Evolutionary conservation across 23 tunicate genomes (phyloP).

Genomic region (Ascidia mentula): DNA sequence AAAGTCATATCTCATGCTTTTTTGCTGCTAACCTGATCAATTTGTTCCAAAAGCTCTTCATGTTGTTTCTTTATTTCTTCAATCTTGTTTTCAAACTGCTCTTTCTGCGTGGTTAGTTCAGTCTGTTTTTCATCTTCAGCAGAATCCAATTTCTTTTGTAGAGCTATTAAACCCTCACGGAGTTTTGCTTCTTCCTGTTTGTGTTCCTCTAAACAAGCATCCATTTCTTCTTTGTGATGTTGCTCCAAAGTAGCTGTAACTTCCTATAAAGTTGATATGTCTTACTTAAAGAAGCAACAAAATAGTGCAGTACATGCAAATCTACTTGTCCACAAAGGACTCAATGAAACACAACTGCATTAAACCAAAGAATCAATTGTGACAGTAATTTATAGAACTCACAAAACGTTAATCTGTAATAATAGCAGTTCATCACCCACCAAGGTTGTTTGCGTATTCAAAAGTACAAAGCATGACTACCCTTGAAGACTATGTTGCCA

Average conservation of each 20-base stretch:
- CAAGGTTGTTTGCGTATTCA: too few relatives aligned
- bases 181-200: slow-evolving; percentile 42
- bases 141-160: slow-evolving; percentile 43
- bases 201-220: slow-evolving; percentile 39
- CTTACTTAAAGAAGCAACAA: too few relatives aligned
- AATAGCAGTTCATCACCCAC: too few relatives aligned
- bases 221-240: slow-evolving; percentile 83
- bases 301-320: background rate
- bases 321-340: background rate
- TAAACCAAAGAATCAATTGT: too few relatives aligned
- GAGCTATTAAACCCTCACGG: slow-evolving; percentile 17
- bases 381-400: too few relatives aligned
- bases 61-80: slow-evolving; percentile 62
- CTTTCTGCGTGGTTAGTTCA: slow-evolving; percentile 35
- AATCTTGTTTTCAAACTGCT: slow-evolving; percentile 45
- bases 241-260: slow-evolving; percentile 81
- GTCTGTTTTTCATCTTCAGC: slow-evolving; percentile 20
- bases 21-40: slow-evolving; percentile 54
- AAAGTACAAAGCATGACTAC: too few relatives aligned
- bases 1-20: background rate
- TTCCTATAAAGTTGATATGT: slow-evolving; percentile 31
- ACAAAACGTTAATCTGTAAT: too few relatives aligned
- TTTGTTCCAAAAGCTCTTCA: slow-evolving; percentile 61
- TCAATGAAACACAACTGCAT: background rate
- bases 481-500: too few relatives aligned